Conservation (phyloP, 1,140 invertebrate genomes). For the Bombus waltoni region DNA sequence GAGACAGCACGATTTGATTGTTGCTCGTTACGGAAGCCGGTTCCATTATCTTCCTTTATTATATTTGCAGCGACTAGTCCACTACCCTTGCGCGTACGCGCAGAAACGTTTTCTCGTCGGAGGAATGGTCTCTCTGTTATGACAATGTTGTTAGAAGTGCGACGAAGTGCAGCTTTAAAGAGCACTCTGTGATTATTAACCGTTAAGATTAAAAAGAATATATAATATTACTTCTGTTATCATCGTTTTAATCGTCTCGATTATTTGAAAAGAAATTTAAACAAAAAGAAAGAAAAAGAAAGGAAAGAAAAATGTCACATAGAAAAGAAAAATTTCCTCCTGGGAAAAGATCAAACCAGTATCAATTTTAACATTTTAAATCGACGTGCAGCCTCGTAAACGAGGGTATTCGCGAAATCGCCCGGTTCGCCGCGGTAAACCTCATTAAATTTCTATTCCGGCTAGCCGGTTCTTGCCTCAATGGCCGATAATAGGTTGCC, state of each 20-base stretch:
- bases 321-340: neutral
- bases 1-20: conserved; percentile 50
- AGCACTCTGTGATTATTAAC: neutral
- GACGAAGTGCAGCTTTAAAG: neutral
- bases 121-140: neutral
- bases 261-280: neutral
- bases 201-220: neutral
- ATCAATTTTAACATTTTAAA: conserved; percentile 23
- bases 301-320: no score
- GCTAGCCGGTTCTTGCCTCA: conserved; percentile 60
- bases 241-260: neutral
- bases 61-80: conserved; percentile 21
- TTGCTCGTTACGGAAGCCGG: conserved; percentile 51
- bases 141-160: conserved; percentile 13
- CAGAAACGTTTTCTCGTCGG: conserved; percentile 33
- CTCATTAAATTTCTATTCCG: conserved; percentile 71
- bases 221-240: neutral
- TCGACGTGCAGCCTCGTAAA: conserved; percentile 23
- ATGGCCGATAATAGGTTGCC: conserved; percentile 66
- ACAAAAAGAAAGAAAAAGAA: no score
- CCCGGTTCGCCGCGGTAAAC: conserved; percentile 63
- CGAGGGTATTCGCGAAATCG: conserved; percentile 61
- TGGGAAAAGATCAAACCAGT: neutral
- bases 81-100: conserved; percentile 9
- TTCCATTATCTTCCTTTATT: conserved; percentile 51